Conservation (phyloP, 2,113 vertebrate species). For the Megaleporinus macrocephalus region DNA sequence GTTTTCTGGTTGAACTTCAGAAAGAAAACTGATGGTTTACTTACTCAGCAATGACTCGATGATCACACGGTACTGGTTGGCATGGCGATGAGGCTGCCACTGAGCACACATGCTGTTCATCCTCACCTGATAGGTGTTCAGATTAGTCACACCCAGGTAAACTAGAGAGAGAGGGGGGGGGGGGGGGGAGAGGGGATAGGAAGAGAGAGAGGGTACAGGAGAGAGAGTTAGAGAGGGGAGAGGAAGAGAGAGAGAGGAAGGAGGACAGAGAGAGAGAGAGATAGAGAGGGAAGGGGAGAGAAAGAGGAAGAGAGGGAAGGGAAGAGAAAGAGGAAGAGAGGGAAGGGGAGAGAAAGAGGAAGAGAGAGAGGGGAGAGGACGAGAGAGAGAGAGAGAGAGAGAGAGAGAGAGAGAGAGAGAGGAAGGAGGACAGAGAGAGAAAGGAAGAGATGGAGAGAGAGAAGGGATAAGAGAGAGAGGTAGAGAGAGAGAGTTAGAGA, state of each 20-base stretch:
- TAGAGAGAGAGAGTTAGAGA: not conserved
- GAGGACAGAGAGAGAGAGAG: conserved; percentile 41
- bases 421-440: too few relatives aligned
- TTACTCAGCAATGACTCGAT: conserved; percentile 86
- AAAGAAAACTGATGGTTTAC: conserved; percentile 52
- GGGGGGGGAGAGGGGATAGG: not conserved
- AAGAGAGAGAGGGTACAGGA: not conserved
- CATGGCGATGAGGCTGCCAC: conserved; percentile 91
- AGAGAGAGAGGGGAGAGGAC: too few relatives aligned
- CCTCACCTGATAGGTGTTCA: conserved; percentile 81
- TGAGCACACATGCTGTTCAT: conserved; percentile 85
- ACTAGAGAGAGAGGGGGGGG: conserved; percentile 72
- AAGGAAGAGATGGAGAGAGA: too few relatives aligned
- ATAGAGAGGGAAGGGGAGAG: not conserved
- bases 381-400: not conserved
- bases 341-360: conserved; percentile 20
- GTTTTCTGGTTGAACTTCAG: too few relatives aligned
- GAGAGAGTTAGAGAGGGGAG: not conserved
- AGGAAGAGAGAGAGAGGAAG: not conserved
- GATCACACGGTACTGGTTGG: conserved; percentile 82
- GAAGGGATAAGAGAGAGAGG: not conserved
- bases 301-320: not conserved
- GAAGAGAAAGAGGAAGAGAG: conserved; percentile 28
- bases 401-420: conserved; percentile 42
- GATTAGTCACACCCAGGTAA: conserved; percentile 83